These are phyloP conservation scores for Hoplostethus atlanticus DNA, from an alignment of 2,797 vertebrate genomes.

Conservation along the genomic window DNA sequence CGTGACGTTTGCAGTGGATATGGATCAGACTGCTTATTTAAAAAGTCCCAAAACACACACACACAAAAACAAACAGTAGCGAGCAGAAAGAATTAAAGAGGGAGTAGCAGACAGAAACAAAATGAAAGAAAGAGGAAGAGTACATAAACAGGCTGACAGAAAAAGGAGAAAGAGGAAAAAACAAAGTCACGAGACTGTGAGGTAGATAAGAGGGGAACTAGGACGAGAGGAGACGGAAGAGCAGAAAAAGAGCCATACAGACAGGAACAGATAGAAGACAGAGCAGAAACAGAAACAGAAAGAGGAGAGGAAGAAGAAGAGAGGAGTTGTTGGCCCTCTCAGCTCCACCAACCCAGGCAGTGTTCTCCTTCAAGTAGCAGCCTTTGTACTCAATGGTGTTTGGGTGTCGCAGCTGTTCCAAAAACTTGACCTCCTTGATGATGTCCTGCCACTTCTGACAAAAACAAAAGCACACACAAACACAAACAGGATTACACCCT, in stretches of 20 bases:
- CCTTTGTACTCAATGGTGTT: slow-evolving; percentile 99
- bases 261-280: neutral
- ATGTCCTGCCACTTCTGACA: slow-evolving; percentile 99
- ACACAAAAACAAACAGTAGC: slow-evolving; percentile 2
- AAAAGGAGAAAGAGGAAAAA: neutral
- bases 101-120: neutral
- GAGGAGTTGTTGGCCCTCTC: neutral
- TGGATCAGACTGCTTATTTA: neutral
- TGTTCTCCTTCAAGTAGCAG: slow-evolving; percentile 98
- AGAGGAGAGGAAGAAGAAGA: neutral
- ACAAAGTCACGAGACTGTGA: slow-evolving; percentile 11
- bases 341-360: slow-evolving; percentile 90
- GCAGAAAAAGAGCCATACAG: no score
- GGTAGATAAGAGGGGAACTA: slow-evolving; percentile 1
- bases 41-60: neutral
- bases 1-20: neutral
- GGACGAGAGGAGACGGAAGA: neutral
- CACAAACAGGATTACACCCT: slow-evolving; percentile 30
- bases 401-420: slow-evolving; percentile 95
- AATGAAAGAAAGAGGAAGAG: slow-evolving; percentile 3
- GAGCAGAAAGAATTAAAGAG: slow-evolving; percentile 5
- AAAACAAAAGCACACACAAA: slow-evolving; percentile 44
- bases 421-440: slow-evolving; percentile 98
- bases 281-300: slow-evolving; percentile 10
- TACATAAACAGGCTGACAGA: neutral